Evolutionary conservation across 2,888 invertebrate species (phyloP), one percentile per base, ranked within the genome.

Genomic region (Limenitis camilla): DNA sequence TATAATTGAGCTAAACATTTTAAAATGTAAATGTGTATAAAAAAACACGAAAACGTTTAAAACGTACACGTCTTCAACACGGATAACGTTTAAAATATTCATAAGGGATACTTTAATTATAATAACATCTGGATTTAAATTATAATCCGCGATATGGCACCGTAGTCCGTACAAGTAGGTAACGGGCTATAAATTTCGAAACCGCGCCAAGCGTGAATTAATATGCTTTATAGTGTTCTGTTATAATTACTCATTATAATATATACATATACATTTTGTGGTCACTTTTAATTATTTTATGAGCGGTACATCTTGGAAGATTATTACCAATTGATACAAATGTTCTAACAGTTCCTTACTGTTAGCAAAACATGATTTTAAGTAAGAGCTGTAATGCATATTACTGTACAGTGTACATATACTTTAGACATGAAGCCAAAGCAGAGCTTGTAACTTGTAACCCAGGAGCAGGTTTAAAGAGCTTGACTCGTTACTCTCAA

Each of bases 31-130:
- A 80, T 78, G 68, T 50, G 51, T 48, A 77, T 74, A 72, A 53
- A 56, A 55, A 55, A 49, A 50, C 68, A 68, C 66, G 68, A 74
- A 75, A 78, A 73, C 76, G 70, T 73, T 72, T 69, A 63, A 64
- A 53, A 56, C 48, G 50, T 57, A 55, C 56, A 58, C 56, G 58
- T 56, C 58, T 51, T 53, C 53, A 54, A 67, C 64, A 63, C 58
- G 54, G 55, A 61, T 65, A 63, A 66, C 63, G 67, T 58, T 65
- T 63, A 68, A 68, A 70, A 70, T 71, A 71, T 71, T 71, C 69
- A 70, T 70, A 68, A 70, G 66, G 67, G 63, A 71, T 74, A 76
- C 76, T 77, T 78, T 79, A 81, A 81, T 81, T 55, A 58, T 55
- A 58, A 58, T 55, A 57, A 57, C 55, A 58, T 58, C 52, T 58